phyloP scores from a whole-genome alignment of 2,113 vertebrate genomes.

The Trachemys scripta region DNA sequence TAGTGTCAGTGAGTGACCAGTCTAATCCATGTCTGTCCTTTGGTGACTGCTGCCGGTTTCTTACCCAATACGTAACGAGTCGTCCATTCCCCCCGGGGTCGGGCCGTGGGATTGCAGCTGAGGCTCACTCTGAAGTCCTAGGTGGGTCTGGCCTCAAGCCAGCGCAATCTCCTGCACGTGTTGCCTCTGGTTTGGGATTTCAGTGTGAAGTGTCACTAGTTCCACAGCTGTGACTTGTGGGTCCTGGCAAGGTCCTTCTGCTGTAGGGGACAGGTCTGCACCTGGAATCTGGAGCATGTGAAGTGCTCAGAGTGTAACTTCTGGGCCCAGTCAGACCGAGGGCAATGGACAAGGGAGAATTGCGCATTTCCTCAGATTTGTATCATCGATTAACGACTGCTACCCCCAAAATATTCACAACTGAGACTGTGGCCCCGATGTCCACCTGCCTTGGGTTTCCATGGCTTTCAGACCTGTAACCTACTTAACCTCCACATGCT shows the following conservation, averaged over 20 bases:
- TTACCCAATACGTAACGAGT: neutral
- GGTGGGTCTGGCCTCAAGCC: neutral
- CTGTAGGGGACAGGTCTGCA: neutral
- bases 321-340: too few relatives aligned
- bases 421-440: neutral
- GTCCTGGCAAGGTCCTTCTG: neutral
- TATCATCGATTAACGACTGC: neutral
- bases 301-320: neutral
- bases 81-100: neutral
- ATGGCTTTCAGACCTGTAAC: neutral
- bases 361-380: neutral
- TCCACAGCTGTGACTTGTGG: neutral
- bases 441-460: neutral
- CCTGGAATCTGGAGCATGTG: neutral
- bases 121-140: neutral
- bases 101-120: neutral
- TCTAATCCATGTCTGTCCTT: too few relatives aligned
- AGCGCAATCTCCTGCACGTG: neutral
- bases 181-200: neutral
- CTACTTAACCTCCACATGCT: neutral
- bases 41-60: too few relatives aligned
- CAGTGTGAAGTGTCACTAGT: neutral
- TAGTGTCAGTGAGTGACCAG: too few relatives aligned
- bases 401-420: neutral
- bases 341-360: neutral